Evolutionary conservation across 2,888 invertebrate genomes (phyloP).

Genomic region (Odontocerum albicorne): DNA sequence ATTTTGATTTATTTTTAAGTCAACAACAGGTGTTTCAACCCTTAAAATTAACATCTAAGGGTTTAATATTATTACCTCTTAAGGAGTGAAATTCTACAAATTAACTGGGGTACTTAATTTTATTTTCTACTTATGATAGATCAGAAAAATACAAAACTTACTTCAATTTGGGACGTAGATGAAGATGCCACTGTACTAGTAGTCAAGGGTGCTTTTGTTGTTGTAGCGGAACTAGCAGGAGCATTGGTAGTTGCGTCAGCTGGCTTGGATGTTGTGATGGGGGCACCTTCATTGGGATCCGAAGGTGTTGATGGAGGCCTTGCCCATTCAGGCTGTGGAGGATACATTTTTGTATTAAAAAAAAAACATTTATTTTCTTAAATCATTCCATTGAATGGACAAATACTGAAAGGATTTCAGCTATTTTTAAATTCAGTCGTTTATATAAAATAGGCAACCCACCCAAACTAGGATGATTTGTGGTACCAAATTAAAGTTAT

Average conservation of each 20-base stretch:
- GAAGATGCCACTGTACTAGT: constrained; percentile 35
- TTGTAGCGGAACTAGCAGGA: constrained; percentile 34
- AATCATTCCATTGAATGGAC: no score
- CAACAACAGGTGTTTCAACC: no score
- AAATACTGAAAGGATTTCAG: no score
- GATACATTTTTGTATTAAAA: neutral
- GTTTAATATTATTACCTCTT: no score
- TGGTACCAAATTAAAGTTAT: no score
- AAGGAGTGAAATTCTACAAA: no score
- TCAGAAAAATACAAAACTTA: constrained; percentile 40
- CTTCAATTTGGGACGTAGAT: constrained; percentile 35
- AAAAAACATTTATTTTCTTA: no score
- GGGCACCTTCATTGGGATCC: constrained; percentile 55
- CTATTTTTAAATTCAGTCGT: no score
- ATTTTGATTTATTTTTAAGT: no score
- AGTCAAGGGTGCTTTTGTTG: constrained; percentile 25
- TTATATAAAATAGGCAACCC: no score
- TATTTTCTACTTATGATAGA: neutral
- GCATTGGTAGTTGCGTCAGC: constrained; percentile 39
- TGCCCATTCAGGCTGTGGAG: constrained; percentile 78
- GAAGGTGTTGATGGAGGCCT: constrained; percentile 72
- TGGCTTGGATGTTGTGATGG: constrained; percentile 40
- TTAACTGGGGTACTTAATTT: no score
- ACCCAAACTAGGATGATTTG: no score
- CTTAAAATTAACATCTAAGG: constrained; percentile 3